A percentile compares a stretch with the other conserved stretches of the same genome.
Conservation (phyloP, 2,113 vertebrate species). For the Chionodraco myersi region DNA sequence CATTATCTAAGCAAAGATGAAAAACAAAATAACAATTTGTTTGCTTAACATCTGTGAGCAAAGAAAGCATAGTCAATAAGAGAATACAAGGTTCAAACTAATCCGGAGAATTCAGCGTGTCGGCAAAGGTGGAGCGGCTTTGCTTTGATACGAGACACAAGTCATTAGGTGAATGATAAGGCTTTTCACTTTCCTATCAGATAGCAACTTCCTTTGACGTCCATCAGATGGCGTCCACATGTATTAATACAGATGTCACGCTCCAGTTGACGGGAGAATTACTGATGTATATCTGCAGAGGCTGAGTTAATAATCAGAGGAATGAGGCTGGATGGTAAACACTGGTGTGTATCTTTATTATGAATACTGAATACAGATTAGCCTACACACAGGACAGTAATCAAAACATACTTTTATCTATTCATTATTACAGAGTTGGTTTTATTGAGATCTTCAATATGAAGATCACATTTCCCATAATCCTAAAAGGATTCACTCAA, state of each 20-base stretch:
- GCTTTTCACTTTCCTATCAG: slow-evolving; percentile 16
- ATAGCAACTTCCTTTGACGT: neutral
- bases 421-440: slow-evolving; percentile 65
- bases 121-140: slow-evolving; percentile 28
- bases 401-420: slow-evolving; percentile 72
- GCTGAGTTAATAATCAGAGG: slow-evolving; percentile 4
- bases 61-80: slow-evolving; percentile 2
- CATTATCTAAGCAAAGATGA: slow-evolving; percentile 40
- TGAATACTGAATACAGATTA: slow-evolving; percentile 77
- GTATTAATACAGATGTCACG: slow-evolving; percentile 1
- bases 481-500: slow-evolving; percentile 36
- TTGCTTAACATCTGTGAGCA: slow-evolving; percentile 20
- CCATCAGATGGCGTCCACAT: neutral
- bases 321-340: slow-evolving; percentile 51
- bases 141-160: slow-evolving; percentile 30
- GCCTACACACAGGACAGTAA: slow-evolving; percentile 67
- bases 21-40: slow-evolving; percentile 38
- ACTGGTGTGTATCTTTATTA: slow-evolving; percentile 78
- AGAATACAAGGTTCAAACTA: slow-evolving; percentile 5
- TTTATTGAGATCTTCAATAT: slow-evolving; percentile 80
- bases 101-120: slow-evolving; percentile 20
- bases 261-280: slow-evolving; percentile 8
- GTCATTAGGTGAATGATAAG: slow-evolving; percentile 22
- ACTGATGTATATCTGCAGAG: slow-evolving; percentile 5
- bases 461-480: slow-evolving; percentile 70